Conservation (phyloP, 1,140 invertebrate species). For the Idris sp. region DNA sequence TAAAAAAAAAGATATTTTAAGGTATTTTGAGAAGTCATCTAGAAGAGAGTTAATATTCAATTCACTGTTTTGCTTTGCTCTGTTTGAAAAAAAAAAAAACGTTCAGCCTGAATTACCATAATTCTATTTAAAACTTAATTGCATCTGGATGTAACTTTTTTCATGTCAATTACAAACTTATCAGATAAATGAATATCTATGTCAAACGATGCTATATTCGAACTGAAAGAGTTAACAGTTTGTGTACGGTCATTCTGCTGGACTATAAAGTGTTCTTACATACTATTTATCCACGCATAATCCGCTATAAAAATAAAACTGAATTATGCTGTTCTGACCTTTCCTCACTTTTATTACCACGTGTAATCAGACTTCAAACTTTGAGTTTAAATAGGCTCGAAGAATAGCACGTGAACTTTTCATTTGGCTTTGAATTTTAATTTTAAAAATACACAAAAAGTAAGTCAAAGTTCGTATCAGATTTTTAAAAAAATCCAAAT, state of each 20-base stretch:
- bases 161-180: too few relatives aligned
- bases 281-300: conserved; percentile 26
- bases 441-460: not conserved
- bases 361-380: conserved; percentile 24
- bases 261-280: conserved; percentile 5
- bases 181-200: conserved; percentile 3
- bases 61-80: too few relatives aligned
- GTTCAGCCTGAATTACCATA: too few relatives aligned
- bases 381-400: not conserved
- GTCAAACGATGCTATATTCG: conserved; percentile 2
- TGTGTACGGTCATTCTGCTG: not conserved
- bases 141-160: too few relatives aligned
- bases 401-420: conserved; percentile 9
- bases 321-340: conserved; percentile 21
- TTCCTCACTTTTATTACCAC: conserved; percentile 15
- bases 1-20: too few relatives aligned
- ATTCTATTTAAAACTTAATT: too few relatives aligned
- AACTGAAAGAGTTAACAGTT: conserved; percentile 3
- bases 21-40: too few relatives aligned
- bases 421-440: conserved; percentile 7
- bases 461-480: not conserved
- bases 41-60: too few relatives aligned
- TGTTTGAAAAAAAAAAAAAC: too few relatives aligned
- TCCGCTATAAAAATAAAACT: conserved; percentile 41
- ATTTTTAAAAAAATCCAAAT: too few relatives aligned